These are phyloP conservation scores for Diplolepis rosae DNA, from an alignment of 2,888 invertebrate genomes.

Conservation along the genomic window DNA sequence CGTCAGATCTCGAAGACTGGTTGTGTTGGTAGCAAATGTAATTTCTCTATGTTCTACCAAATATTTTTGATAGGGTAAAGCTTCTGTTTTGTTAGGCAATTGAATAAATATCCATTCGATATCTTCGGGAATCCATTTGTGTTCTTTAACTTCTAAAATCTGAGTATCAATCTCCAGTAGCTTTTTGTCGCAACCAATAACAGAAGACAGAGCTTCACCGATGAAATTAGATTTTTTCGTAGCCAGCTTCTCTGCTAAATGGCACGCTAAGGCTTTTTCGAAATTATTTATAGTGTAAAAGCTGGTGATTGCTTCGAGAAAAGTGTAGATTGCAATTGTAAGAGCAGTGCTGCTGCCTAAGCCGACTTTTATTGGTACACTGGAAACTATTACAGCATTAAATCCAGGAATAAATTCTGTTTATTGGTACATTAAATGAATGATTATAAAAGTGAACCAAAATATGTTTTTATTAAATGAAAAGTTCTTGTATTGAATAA, in stretches of 20 bases:
- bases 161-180: not conserved
- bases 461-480: too few species aligned
- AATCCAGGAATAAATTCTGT: constrained; percentile 17
- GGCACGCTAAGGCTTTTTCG: constrained; percentile 12
- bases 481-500: too few species aligned
- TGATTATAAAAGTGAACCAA: not conserved
- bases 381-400: not conserved
- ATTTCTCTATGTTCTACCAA: not conserved
- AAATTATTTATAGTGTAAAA: not conserved
- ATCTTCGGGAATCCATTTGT: not conserved
- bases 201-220: not conserved
- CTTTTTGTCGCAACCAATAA: not conserved
- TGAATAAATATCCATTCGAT: not conserved
- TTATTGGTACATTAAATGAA: not conserved
- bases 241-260: not conserved
- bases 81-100: not conserved
- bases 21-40: not conserved
- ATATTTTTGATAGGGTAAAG: not conserved
- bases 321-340: constrained; percentile 1
- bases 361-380: not conserved
- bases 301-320: constrained; percentile 13
- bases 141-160: not conserved
- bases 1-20: not conserved
- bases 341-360: constrained; percentile 5
- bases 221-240: not conserved